Evolutionary conservation across 1,140 invertebrate species (phyloP).

Genomic region (Parasteatoda tepidariorum): DNA sequence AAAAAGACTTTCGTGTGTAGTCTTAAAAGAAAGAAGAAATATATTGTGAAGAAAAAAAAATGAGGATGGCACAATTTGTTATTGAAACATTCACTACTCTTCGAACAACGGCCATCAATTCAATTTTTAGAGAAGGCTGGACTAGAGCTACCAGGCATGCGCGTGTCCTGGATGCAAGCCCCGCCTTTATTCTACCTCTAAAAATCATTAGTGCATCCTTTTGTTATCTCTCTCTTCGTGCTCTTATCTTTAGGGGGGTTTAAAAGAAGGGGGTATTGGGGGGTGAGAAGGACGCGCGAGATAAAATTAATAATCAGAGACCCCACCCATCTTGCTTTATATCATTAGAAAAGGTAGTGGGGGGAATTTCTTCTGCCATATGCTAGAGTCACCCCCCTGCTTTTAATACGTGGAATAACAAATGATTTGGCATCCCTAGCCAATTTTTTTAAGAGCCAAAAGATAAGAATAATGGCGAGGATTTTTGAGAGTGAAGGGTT

Average conservation of each 20-base stretch:
- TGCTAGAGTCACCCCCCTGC: constrained; percentile 4
- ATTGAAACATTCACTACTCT: constrained; percentile 56
- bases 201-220: constrained; percentile 58
- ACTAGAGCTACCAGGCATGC: constrained; percentile 21
- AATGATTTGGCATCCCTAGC: constrained; percentile 7
- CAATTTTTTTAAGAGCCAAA: constrained; percentile 1
- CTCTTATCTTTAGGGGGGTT: constrained; percentile 16
- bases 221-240: constrained; percentile 54
- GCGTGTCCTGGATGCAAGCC: neutral
- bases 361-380: constrained; percentile 2
- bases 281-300: neutral
- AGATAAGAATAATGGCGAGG: constrained; percentile 37
- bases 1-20: neutral
- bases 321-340: constrained; percentile 49
- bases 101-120: constrained; percentile 41
- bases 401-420: constrained; percentile 31
- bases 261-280: neutral
- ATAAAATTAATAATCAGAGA: constrained; percentile 60
- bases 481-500: neutral
- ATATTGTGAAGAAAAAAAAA: neutral
- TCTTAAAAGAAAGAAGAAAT: neutral
- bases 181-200: constrained; percentile 42
- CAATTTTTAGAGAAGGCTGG: constrained; percentile 38
- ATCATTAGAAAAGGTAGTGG: constrained; percentile 45
- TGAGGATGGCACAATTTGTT: constrained; percentile 49